Evolutionary conservation across 2,797 vertebrate species (phyloP), one percentile per base, ranked within the genome.

Genomic region (Tragopan temminckii): DNA sequence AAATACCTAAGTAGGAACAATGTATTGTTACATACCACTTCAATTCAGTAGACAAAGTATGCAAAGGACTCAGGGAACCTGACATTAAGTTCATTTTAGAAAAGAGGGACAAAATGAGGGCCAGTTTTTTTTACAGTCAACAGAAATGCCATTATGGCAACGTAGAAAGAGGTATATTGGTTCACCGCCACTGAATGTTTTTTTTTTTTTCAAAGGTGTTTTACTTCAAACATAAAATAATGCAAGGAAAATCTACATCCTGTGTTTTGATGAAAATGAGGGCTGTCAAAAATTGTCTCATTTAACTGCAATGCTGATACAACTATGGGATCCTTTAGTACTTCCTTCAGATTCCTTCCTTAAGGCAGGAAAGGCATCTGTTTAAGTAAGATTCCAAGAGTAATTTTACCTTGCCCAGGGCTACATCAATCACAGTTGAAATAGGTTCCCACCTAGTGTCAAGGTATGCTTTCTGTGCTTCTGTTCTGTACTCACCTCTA

Each of bases 371-470:
- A 1, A 1, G 8, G 38, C 1, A 1, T 33, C 8, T 5, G 80
- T 91, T 71, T 63, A 91, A 42, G 38, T 31, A 63, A 84, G 67
- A 76, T 57, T 93, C 71, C 9, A 48, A 58, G 18, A 59, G 24
- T 77, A 48, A 76, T 70, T 90, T 89, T 48, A 79, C 7, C 64
- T 74, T 81, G 19, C 57, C 9, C 6, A 89, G 48, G 8, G n/a
- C 33, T 76, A 36, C 4, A 11, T 42, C 59, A 57, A 91, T 81
- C 46, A 74, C 33, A 53, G 13, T 23, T 77, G 15, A 69, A 84
- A 48, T 31, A 53, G 43, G 13, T 36, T 20, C 72, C 24, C 46
- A 8, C 13, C 0, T 0, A 86, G 74, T 33, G 61, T 57, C n/a
- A 50, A 81, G 33, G 23, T 13, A 18, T 19, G 38, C 4, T 67